Evolutionary conservation across 30 jellyfish, hydroid and myxozoan species (phyloP).

Genomic region (Aurelia sp.): DNA sequence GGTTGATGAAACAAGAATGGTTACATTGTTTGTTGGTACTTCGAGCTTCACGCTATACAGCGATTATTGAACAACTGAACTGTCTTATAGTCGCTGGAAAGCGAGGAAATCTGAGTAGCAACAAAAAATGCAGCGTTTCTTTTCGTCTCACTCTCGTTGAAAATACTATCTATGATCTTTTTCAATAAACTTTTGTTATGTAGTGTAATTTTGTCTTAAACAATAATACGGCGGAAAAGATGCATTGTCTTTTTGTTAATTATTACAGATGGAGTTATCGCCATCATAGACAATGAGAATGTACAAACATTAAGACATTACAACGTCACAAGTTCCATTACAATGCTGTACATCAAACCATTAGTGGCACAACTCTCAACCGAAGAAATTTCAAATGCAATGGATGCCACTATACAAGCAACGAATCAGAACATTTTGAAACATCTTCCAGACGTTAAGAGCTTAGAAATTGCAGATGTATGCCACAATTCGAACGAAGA

Average conservation of each 20-base stretch:
- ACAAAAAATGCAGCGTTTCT: too few species aligned
- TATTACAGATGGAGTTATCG: constrained; percentile 47
- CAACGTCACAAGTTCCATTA: constrained; percentile 15
- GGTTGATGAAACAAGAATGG: too few species aligned
- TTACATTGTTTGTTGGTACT: too few species aligned
- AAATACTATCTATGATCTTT: too few species aligned
- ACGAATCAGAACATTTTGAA: background rate
- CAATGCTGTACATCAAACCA: constrained; percentile 44
- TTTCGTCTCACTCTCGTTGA: too few species aligned
- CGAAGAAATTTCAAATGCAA: constrained; percentile 11
- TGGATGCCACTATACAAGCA: background rate
- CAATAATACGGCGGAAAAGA: too few species aligned
- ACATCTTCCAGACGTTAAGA: background rate
- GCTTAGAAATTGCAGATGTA: constrained; percentile 3
- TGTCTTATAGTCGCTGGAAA: too few species aligned
- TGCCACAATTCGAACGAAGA: background rate
- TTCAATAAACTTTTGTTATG: too few species aligned
- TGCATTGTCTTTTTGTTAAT: background rate
- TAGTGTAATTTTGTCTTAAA: too few species aligned
- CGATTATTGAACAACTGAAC: too few species aligned
- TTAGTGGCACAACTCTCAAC: constrained; percentile 5
- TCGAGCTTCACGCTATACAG: too few species aligned
- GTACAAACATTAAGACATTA: constrained; percentile 18
- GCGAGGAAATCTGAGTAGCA: too few species aligned
- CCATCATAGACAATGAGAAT: constrained; percentile 15